Percentiles rank a stretch among this genome's conserved stretches.
These are phyloP conservation scores for Lagopus muta DNA, from an alignment of 2,113 vertebrate genomes.

Conservation along the genomic window DNA sequence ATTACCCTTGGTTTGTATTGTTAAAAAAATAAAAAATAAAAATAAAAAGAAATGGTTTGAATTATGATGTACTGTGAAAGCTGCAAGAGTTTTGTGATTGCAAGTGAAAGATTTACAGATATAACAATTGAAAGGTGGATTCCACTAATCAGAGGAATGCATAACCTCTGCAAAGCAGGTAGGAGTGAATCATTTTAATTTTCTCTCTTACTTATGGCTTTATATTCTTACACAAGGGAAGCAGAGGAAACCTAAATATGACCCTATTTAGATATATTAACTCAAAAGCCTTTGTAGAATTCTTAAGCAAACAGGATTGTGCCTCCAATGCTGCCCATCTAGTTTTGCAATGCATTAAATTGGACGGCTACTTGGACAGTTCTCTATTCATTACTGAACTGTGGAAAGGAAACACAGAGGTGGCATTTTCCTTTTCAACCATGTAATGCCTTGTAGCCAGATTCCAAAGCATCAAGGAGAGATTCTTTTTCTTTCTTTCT, in stretches of 20 bases:
- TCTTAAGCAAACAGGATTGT: slow-evolving; percentile 91
- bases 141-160: slow-evolving; percentile 58
- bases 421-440: slow-evolving; percentile 83
- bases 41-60: background rate
- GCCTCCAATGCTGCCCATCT: slow-evolving; percentile 86
- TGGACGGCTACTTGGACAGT: slow-evolving; percentile 91
- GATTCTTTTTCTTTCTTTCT: background rate
- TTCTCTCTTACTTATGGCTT: slow-evolving; percentile 45
- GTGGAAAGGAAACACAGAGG: slow-evolving; percentile 91
- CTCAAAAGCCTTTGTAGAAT: slow-evolving; percentile 84
- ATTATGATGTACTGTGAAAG: slow-evolving; percentile 17
- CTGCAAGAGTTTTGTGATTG: slow-evolving; percentile 34
- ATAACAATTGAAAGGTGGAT: slow-evolving; percentile 60
- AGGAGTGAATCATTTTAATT: slow-evolving; percentile 65
- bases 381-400: slow-evolving; percentile 95
- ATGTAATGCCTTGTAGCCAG: slow-evolving; percentile 74
- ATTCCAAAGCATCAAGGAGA: slow-evolving; percentile 84
- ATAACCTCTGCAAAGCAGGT: slow-evolving; percentile 66
- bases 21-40: background rate
- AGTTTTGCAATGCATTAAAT: slow-evolving; percentile 91
- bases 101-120: slow-evolving; percentile 51
- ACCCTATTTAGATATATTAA: slow-evolving; percentile 92
- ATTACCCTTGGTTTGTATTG: background rate
- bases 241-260: slow-evolving; percentile 83
- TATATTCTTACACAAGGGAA: slow-evolving; percentile 38